Base-by-base conservation (phyloP, 1,140 invertebrate genomes). In the Trachymyrmex cornetzi region DNA sequence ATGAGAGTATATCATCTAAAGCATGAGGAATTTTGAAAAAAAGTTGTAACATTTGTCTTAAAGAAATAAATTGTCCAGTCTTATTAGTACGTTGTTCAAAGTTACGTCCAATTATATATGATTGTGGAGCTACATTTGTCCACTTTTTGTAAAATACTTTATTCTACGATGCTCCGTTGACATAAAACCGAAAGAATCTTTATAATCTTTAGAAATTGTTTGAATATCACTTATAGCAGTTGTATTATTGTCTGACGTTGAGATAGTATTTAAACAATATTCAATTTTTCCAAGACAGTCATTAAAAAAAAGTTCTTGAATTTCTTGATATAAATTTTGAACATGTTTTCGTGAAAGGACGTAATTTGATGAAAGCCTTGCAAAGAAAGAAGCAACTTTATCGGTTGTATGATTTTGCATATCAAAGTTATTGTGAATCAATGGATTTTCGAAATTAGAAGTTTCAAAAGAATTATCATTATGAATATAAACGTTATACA, bases 91-190 rank as follows among this genome's bases (percentile, higher is more conserved):
- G 5, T 11, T 9, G 12, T 44, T 69, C 66, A 48, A 2, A 48
- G 12, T 5, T 19, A 24, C 7, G 38, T 44, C 66, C 19, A 16
- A 69, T 48, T 22, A 48, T 69, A 48, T 69, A 69, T 34, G n/a
- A 22, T 69, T 69, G 34, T 14, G 38, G 66, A 69, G 66, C n/a
- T 2, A 69, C n/a, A 22, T 44, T 24, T 66, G 34, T 48, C n/a
- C n/a, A 44, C 1, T 69, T 16, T 69, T 16, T 22, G n/a, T 69
- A 48, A 69, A 69, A 44, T 69, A 69, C 22, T 69, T 69, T 3
- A 44, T 69, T 69, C 66, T 69, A n/a, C n/a, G n/a, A n/a, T n/a
- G 38, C 19, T 69, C 66, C 12, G 66, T 69, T 48, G 66, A 69
- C 38, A 69, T 69, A 6, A 14, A 22, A n/a, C 22, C 5, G 44